phyloP scores from a whole-genome alignment of 2,797 vertebrate genomes.

The Gorsachius magnificus region DNA sequence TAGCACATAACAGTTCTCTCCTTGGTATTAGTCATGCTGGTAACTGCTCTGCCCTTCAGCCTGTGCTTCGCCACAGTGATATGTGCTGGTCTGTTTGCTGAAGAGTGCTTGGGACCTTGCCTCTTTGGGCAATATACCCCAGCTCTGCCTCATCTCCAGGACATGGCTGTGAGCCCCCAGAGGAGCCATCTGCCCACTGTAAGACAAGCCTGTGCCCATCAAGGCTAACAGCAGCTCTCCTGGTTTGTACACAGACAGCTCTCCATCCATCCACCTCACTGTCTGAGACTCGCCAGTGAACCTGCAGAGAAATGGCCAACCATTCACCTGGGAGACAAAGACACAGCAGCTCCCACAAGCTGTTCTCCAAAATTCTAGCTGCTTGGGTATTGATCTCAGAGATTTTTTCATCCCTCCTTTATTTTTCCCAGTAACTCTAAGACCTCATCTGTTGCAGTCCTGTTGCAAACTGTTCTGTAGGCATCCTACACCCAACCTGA shows the following conservation, averaged over 20 bases:
- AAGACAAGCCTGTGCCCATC: background rate
- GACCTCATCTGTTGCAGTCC: accelerated
- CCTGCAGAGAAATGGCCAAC: background rate
- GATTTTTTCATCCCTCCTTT: background rate
- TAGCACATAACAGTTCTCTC: background rate
- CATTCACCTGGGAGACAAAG: background rate
- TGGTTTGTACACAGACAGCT: background rate
- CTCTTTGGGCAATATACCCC: background rate
- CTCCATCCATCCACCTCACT: background rate
- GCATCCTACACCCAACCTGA: background rate
- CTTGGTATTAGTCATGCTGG: background rate
- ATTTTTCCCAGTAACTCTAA: background rate
- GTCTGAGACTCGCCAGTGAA: background rate
- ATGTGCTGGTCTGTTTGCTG: background rate
- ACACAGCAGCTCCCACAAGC: background rate
- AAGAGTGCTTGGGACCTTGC: background rate
- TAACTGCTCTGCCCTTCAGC: background rate
- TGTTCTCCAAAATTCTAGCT: background rate
- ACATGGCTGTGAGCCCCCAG: background rate
- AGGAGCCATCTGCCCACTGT: accelerated
- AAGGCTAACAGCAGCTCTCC: background rate
- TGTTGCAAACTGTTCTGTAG: background rate
- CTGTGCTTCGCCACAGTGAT: background rate
- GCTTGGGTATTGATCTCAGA: background rate
- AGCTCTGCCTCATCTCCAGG: background rate